A percentile compares a stretch with the other conserved stretches of the same genome.
Conservation (phyloP, 2,888 invertebrate genomes). For the Drosophila borborema region DNA sequence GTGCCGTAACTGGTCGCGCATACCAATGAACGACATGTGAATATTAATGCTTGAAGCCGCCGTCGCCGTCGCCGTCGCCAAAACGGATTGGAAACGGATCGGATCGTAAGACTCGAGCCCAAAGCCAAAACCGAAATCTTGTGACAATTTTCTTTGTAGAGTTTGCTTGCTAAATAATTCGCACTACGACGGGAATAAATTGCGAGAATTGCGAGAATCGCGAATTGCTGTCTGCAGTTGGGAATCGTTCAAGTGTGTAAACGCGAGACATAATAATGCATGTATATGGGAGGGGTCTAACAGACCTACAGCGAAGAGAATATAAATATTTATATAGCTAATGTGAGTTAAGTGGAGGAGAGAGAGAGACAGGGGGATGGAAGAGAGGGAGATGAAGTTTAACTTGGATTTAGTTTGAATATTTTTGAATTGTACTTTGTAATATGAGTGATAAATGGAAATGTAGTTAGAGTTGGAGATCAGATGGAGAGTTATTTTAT, state of each 20-base stretch:
- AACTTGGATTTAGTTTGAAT: no score
- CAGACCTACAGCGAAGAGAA: slow-evolving; percentile 1
- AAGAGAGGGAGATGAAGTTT: no score
- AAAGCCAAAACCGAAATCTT: slow-evolving; percentile 46
- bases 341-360: not conserved
- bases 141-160: slow-evolving; percentile 60
- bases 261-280: not conserved
- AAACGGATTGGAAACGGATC: slow-evolving; percentile 51
- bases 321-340: not conserved
- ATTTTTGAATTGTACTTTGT: no score
- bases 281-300: slow-evolving; percentile 14
- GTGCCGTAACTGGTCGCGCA: slow-evolving; percentile 52
- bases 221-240: slow-evolving; percentile 1
- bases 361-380: no score
- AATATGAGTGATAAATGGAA: no score
- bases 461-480: no score
- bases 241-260: slow-evolving; percentile 13
- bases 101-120: slow-evolving; percentile 21
- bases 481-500: no score
- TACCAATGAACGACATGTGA: slow-evolving; percentile 79
- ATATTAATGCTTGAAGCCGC: slow-evolving; percentile 80
- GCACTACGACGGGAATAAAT: slow-evolving; percentile 7
- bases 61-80: slow-evolving; percentile 43
- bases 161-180: slow-evolving; percentile 40
- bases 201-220: not conserved